These are phyloP conservation scores for Nasonovia ribisnigri DNA, from an alignment of 2,888 invertebrate species.

Conservation along the genomic window DNA sequence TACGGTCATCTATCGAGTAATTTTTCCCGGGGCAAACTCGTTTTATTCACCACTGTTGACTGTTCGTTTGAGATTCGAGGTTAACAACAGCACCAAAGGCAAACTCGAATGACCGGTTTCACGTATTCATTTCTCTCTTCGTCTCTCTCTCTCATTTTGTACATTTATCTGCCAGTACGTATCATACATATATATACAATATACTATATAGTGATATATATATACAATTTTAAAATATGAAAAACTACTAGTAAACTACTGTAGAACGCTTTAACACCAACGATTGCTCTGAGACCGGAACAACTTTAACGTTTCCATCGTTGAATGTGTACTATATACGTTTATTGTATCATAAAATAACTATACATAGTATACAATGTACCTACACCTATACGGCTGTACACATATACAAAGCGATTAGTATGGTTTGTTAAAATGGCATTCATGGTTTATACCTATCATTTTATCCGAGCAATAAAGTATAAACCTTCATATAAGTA, in stretches of 20 bases:
- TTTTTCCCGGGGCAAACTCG: slow-evolving; percentile 50
- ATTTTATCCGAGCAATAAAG: neutral
- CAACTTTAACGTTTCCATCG: slow-evolving; percentile 12
- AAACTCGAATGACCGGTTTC: slow-evolving; percentile 62
- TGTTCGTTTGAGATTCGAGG: slow-evolving; percentile 56
- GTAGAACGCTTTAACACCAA: slow-evolving; percentile 40
- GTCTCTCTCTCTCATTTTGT: slow-evolving; percentile 38
- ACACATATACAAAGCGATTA: neutral
- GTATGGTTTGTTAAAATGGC: slow-evolving; percentile 22
- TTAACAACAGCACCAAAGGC: slow-evolving; percentile 64
- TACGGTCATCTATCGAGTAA: neutral
- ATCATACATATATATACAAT: neutral
- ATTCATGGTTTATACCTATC: neutral
- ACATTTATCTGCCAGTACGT: slow-evolving; percentile 31
- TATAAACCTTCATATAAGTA: neutral
- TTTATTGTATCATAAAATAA: slow-evolving; percentile 14
- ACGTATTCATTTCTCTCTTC: slow-evolving; percentile 39
- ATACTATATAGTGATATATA: neutral
- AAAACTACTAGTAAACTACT: slow-evolving; percentile 47
- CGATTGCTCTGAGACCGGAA: slow-evolving; percentile 21
- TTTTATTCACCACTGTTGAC: slow-evolving; percentile 53
- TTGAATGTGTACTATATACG: neutral
- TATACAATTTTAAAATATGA: slow-evolving; percentile 17
- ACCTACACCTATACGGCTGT: neutral
- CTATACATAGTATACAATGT: neutral